These are phyloP conservation scores for Promerops cafer DNA, from an alignment of 2,113 vertebrate species.

Conservation along the genomic window DNA sequence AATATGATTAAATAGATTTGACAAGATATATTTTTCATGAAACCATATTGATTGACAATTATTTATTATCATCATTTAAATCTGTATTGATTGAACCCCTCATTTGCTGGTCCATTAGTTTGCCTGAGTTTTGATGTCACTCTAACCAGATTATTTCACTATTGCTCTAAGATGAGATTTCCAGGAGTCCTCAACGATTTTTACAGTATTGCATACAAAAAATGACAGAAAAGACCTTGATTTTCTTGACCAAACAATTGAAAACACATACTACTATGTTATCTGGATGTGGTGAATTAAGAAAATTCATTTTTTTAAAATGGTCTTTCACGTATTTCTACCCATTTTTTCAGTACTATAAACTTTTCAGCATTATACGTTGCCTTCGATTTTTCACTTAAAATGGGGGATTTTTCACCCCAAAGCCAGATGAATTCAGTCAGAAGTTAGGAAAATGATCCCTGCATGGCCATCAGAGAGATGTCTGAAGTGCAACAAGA, in stretches of 20 bases:
- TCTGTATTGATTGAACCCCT: slow-evolving; percentile 18
- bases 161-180: not conserved
- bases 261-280: not conserved
- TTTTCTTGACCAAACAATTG: not conserved
- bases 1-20: slow-evolving; percentile 16
- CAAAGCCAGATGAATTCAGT: not conserved
- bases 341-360: not conserved
- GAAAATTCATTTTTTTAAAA: not conserved
- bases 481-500: not conserved
- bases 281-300: not conserved
- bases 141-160: not conserved
- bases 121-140: not conserved
- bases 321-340: not conserved
- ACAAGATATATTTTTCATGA: slow-evolving; percentile 23
- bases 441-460: not conserved
- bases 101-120: not conserved
- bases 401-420: not conserved
- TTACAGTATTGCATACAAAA: not conserved
- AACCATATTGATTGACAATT: slow-evolving; percentile 47
- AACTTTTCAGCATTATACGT: not conserved
- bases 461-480: not conserved
- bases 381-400: not conserved
- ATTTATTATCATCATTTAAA: slow-evolving; percentile 25
- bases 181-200: not conserved
- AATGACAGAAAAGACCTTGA: not conserved